A percentile compares a stretch with the other conserved stretches of the same genome.
These are phyloP conservation scores for Microplitis manilae DNA, from an alignment of 2,888 invertebrate genomes.

Conservation along the genomic window DNA sequence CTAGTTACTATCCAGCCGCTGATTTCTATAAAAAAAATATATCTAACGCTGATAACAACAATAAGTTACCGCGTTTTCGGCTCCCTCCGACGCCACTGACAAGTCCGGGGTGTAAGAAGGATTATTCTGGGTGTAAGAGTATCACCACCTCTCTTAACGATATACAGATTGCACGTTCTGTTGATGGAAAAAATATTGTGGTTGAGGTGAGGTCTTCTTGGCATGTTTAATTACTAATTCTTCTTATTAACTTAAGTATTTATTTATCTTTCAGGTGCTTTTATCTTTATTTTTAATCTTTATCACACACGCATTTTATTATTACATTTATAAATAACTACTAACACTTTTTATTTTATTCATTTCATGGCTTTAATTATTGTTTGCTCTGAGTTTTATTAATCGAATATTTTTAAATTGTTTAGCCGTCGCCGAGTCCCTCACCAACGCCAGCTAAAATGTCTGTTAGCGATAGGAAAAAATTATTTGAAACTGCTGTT, in stretches of 20 bases:
- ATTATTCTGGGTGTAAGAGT: slow-evolving; percentile 47
- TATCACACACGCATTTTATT: not conserved
- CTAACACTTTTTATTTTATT: slow-evolving; percentile 2
- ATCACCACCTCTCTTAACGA: slow-evolving; percentile 60
- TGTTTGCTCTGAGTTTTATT: not conserved
- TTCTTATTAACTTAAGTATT: slow-evolving; percentile 14
- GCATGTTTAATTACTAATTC: slow-evolving; percentile 56
- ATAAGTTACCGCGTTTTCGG: slow-evolving; percentile 58
- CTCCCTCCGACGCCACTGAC: slow-evolving; percentile 68
- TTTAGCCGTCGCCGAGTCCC: slow-evolving; percentile 73
- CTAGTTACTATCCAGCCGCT: slow-evolving; percentile 46
- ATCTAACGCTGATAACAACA: slow-evolving; percentile 41
- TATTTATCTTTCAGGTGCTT: not conserved
- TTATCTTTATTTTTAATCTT: slow-evolving; percentile 8
- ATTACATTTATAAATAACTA: not conserved
- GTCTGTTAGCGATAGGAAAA: slow-evolving; percentile 93
- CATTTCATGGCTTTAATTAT: not conserved
- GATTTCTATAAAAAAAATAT: slow-evolving; percentile 48
- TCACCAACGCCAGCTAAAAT: slow-evolving; percentile 85
- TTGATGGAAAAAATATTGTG: slow-evolving; percentile 60
- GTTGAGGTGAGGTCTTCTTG: slow-evolving; percentile 67
- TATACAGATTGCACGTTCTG: slow-evolving; percentile 71
- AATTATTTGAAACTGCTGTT: slow-evolving; percentile 96
- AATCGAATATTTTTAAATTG: slow-evolving; percentile 24
- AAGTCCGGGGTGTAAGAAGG: slow-evolving; percentile 58